Evolutionary conservation across 92 coral and sea anemone species (phyloP).

Genomic region (Micromussa lordhowensis): DNA sequence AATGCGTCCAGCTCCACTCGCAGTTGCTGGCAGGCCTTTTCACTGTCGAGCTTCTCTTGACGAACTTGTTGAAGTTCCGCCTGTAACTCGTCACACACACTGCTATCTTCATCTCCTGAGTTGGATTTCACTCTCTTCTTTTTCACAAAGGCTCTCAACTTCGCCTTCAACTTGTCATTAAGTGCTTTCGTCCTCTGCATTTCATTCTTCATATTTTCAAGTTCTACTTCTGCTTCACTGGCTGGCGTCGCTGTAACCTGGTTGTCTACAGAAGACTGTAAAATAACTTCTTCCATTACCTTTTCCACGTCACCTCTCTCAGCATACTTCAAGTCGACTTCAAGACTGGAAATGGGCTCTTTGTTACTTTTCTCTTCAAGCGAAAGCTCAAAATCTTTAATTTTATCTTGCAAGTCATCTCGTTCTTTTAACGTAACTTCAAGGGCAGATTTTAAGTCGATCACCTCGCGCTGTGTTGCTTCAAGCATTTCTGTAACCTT

Average conservation of each 20-base stretch:
- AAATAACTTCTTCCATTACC: conserved; percentile 16
- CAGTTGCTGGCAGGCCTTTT: conserved; percentile 69
- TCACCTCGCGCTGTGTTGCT: conserved; percentile 30
- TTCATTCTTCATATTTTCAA: conserved; percentile 43
- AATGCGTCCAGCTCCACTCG: conserved; percentile 73
- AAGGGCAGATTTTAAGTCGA: conserved; percentile 19
- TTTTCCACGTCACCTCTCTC: conserved; percentile 38
- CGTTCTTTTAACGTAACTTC: conserved; percentile 63
- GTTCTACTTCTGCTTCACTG: conserved; percentile 39
- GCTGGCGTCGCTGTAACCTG: not conserved
- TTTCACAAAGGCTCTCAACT: conserved; percentile 49
- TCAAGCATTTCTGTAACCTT: conserved; percentile 31
- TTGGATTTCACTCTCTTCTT: conserved; percentile 42
- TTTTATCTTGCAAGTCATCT: conserved; percentile 55
- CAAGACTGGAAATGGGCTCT: conserved; percentile 13
- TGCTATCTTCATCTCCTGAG: conserved; percentile 34
- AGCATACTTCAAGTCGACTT: conserved; percentile 20
- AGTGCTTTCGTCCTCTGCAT: conserved; percentile 41
- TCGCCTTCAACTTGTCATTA: conserved; percentile 65
- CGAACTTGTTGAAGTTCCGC: conserved; percentile 47
- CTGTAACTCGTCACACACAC: conserved; percentile 30
- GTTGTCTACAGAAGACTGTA: conserved; percentile 26
- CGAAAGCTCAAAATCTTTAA: conserved; percentile 6
- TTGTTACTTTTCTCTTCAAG: conserved; percentile 17
- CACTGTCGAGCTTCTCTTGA: conserved; percentile 61